Evolutionary conservation across 2,888 invertebrate species (phyloP), one percentile per base, ranked within the genome.

Genomic region (Deilephila elpenor): DNA sequence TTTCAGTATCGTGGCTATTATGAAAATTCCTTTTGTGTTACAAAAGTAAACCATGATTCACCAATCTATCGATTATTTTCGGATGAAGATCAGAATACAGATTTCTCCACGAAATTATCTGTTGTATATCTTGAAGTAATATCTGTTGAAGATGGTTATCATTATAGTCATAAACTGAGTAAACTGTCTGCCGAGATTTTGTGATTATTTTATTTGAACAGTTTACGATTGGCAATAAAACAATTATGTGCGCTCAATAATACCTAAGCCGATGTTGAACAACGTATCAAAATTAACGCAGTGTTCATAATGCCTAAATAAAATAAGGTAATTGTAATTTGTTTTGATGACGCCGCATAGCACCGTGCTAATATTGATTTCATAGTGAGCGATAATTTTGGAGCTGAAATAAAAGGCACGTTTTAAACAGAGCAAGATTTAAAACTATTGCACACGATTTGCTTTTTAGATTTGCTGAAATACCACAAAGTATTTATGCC

Each of bases 151-250:
- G 5, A 56, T 56, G 56, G n/a, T 56, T 56, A 25, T 51, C 51
- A 67, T 7, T 51, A 51, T 19, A n/a, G 7, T 37, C 20, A 67
- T 44, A 17, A 67, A 67, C 14, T 44, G 64, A 11, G 67, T 19
- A 67, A 51, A 67, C 6, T 76, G 78, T 78, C 75, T 77, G 75
- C 74, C 74, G 74, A 74, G 72, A 77, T 82, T 86, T 86, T 84
- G 83, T 79, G 82, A 78, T 78, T 76, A 84, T 80, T 83, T 51
- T 67, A 51, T 51, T 83, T 78, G 77, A 79, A 77, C 78, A 80
- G 78, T 89, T 90, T 85, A 90, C 80, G 87, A 85, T 82, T 76
- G 83, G 84, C 84, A 82, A 82, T 90, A 88, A 89, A 88, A 78
- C 75, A 79, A 80, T 79, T 78, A 79, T 84, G 85, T 84, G 83